A percentile compares a stretch with the other conserved stretches of the same genome.
phyloP scores from a whole-genome alignment of 1,140 invertebrate species.

The Drosophila persimilis region DNA sequence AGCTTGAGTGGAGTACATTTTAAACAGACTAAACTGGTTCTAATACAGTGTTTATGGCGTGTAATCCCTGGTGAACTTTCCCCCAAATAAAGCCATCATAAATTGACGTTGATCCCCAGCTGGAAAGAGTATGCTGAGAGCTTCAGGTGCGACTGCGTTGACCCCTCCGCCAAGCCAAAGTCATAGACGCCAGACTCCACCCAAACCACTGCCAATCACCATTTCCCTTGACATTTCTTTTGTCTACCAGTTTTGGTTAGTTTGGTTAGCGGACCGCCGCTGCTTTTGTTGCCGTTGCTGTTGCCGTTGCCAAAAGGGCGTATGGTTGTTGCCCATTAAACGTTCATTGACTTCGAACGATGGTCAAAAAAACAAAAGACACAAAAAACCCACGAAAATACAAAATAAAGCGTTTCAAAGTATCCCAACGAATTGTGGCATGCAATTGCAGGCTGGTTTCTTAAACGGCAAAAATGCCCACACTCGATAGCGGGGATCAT shows the following conservation, averaged over 20 bases:
- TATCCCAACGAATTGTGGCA: conserved; percentile 8
- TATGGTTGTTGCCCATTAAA: conserved; percentile 40
- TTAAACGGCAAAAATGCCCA: no score
- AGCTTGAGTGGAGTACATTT: no score
- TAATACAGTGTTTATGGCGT: no score
- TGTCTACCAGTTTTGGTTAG: conserved; percentile 33
- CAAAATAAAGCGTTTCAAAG: conserved; percentile 10
- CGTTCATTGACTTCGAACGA: conserved; percentile 45
- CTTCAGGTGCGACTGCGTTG: background rate
- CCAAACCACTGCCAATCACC: background rate
- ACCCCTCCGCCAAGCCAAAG: conserved; percentile 2
- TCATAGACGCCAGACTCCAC: background rate
- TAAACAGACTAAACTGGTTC: no score
- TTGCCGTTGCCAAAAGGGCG: conserved; percentile 44
- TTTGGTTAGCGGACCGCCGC: background rate
- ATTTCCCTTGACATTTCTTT: conserved; percentile 42
- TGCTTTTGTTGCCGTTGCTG: background rate
- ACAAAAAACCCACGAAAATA: background rate
- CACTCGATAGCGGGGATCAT: no score
- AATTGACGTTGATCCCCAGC: no score
- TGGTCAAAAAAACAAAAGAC: conserved; percentile 5
- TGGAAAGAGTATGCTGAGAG: conserved; percentile 5
- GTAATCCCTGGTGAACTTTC: background rate
- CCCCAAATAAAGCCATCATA: background rate
- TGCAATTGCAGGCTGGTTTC: conserved; percentile 13